phyloP scores from a whole-genome alignment of 2,888 invertebrate genomes.

The Lysandra bellargus region DNA sequence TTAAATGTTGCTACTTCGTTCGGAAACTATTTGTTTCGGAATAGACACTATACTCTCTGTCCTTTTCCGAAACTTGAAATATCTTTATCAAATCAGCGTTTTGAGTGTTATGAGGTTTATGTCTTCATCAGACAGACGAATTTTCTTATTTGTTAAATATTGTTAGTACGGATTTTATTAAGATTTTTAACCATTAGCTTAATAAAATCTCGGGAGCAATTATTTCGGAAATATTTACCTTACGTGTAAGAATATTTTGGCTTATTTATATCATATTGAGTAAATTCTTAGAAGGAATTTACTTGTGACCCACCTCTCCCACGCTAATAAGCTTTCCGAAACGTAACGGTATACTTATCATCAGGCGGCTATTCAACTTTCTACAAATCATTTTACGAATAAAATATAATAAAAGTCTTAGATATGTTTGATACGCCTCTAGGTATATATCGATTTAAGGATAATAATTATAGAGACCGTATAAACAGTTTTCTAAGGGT shows the following conservation, averaged over 20 bases:
- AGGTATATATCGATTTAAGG: too few species aligned
- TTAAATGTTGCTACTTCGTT: too few species aligned
- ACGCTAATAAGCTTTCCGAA: conserved; percentile 2
- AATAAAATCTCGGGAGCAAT: background rate
- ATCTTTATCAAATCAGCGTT: background rate
- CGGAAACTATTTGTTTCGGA: too few species aligned
- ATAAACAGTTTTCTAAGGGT: background rate
- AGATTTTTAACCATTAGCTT: background rate
- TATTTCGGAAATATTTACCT: background rate
- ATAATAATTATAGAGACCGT: too few species aligned
- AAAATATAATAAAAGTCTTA: background rate
- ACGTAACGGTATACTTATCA: background rate
- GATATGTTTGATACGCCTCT: too few species aligned
- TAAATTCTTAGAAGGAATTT: background rate
- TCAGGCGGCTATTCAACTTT: background rate
- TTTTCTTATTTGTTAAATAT: background rate
- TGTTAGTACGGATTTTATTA: background rate
- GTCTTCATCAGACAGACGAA: background rate
- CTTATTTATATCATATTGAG: background rate
- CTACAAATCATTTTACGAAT: background rate
- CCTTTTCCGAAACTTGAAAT: too few species aligned
- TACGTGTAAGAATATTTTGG: background rate
- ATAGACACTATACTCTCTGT: too few species aligned
- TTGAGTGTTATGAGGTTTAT: background rate
- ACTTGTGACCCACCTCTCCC: background rate